phyloP scores from a whole-genome alignment of 37 sponge, comb jelly and placozoan species.

The Halichondria panicea region DNA sequence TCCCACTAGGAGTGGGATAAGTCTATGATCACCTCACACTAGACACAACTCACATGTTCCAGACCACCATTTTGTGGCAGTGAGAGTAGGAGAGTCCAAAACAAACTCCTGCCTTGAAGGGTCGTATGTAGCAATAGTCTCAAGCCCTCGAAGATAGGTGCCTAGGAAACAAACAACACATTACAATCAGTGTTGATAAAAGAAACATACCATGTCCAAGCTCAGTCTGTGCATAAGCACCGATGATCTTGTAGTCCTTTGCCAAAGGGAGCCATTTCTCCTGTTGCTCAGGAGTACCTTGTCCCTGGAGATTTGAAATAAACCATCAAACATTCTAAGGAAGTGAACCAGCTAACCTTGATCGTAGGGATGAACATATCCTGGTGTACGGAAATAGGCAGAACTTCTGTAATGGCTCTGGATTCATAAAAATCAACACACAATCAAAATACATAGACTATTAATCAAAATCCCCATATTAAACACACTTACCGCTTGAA shows the following conservation, averaged over 20 bases:
- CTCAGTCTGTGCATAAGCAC: conserved; percentile 95
- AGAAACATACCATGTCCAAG: conserved; percentile 88
- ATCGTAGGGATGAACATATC: conserved; percentile 86
- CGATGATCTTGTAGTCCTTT: conserved; percentile 68
- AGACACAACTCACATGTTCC: conserved; percentile 87
- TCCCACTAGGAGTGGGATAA: conserved; percentile 58
- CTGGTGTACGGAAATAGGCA: conserved; percentile 55
- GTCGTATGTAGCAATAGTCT: conserved; percentile 89
- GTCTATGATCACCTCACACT: too few species aligned
- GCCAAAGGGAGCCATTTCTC: conserved; percentile 82
- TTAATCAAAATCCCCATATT: neutral
- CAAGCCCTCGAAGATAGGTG: conserved; percentile 83
- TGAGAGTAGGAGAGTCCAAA: conserved; percentile 81
- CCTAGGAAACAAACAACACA: too few species aligned
- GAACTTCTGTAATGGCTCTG: conserved; percentile 61
- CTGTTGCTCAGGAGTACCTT: conserved; percentile 83
- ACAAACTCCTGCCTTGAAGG: conserved; percentile 78
- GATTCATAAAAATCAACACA: neutral
- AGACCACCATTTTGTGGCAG: conserved; percentile 93
- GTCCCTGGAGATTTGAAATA: too few species aligned
- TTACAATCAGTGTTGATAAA: too few species aligned
- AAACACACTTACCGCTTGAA: too few species aligned
- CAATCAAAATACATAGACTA: neutral
- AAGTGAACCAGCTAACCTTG: too few species aligned
- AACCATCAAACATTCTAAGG: too few species aligned